Evolutionary conservation across 2,888 invertebrate genomes (phyloP).

Genomic region (Andrena fulva): DNA sequence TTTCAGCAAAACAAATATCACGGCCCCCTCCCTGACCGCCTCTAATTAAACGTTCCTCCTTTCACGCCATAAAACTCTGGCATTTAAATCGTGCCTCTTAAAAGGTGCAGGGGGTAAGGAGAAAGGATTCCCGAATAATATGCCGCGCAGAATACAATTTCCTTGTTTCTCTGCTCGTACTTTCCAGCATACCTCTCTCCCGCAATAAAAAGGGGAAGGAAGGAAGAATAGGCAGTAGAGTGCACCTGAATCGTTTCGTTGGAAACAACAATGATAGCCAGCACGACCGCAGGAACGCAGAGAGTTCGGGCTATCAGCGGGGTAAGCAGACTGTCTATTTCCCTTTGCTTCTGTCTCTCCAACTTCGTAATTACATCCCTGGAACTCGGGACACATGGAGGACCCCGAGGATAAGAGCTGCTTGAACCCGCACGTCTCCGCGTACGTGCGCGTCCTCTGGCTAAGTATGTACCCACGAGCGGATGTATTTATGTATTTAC

Average conservation of each 20-base stretch:
- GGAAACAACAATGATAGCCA: conserved; percentile 60
- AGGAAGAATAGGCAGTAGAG: conserved; percentile 8
- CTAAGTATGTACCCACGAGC: conserved; percentile 4
- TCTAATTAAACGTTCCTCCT: conserved; percentile 48
- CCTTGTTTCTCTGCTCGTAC: background rate
- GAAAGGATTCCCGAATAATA: conserved; percentile 38
- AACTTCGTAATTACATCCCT: conserved; percentile 68
- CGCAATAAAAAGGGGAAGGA: background rate
- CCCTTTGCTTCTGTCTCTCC: conserved; percentile 44
- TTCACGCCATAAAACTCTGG: conserved; percentile 14
- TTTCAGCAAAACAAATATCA: conserved; percentile 59
- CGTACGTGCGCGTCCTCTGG: background rate
- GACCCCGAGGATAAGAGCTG: conserved; percentile 61
- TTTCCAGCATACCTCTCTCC: background rate
- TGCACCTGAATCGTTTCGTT: conserved; percentile 41
- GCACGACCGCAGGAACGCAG: conserved; percentile 24
- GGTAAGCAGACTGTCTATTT: conserved; percentile 47
- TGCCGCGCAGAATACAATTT: conserved; percentile 17
- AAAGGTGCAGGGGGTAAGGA: background rate
- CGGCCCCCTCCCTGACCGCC: background rate
- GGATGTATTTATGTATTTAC: conserved; percentile 21
- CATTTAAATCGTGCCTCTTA: conserved; percentile 50
- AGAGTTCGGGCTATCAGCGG: conserved; percentile 50
- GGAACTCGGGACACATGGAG: conserved; percentile 41
- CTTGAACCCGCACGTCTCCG: conserved; percentile 1